A percentile compares a stretch with the other conserved stretches of the same genome.
phyloP scores from a whole-genome alignment of 2,888 invertebrate species.

The Lutraria lutraria region DNA sequence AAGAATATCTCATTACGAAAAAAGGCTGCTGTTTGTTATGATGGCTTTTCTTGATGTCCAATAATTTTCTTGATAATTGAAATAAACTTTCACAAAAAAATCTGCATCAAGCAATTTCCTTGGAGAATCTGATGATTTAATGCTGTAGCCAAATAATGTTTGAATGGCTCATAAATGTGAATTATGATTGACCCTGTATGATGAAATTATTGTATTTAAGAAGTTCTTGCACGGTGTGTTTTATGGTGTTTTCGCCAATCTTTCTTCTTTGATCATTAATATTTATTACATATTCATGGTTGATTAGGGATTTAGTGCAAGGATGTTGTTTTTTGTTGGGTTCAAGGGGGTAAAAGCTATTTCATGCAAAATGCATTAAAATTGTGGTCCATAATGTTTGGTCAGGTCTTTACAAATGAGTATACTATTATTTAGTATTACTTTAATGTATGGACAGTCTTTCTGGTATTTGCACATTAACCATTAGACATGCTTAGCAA shows the following conservation, averaged over 20 bases:
- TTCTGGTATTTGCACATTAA: too few species aligned
- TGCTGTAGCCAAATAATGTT: not conserved
- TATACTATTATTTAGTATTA: too few species aligned
- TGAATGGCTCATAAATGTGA: not conserved
- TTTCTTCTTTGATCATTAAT: not conserved
- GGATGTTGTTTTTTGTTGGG: not conserved
- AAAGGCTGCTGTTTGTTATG: not conserved
- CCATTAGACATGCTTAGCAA: too few species aligned
- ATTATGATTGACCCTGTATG: not conserved
- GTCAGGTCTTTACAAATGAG: too few species aligned
- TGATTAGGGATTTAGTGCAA: not conserved
- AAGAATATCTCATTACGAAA: not conserved
- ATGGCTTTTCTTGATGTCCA: slow-evolving; percentile 7
- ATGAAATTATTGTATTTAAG: not conserved
- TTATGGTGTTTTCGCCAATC: not conserved
- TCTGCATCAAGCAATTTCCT: not conserved
- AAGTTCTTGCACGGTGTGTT: not conserved
- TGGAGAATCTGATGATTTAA: not conserved
- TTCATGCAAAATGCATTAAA: too few species aligned
- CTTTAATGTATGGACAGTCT: too few species aligned
- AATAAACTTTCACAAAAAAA: not conserved
- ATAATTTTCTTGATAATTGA: not conserved
- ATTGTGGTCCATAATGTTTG: too few species aligned
- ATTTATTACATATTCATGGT: slow-evolving; percentile 8
- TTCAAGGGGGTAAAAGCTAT: too few species aligned